A percentile compares a stretch with the other conserved stretches of the same genome.
Evolutionary conservation across 92 coral and sea anemone species (phyloP).

Genomic region (Umimayanthus chanpuru): DNA sequence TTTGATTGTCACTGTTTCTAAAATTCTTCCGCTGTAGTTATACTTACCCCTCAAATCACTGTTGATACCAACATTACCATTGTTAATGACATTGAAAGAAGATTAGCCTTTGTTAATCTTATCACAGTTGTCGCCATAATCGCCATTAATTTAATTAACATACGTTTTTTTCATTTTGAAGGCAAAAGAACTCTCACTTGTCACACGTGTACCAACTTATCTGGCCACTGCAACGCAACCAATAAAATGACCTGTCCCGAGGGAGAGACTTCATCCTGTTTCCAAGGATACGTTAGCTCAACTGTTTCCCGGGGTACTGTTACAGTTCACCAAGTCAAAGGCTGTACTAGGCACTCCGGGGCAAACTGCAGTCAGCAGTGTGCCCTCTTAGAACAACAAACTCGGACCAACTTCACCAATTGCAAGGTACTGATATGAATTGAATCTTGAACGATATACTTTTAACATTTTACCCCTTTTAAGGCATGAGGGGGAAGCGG

Average conservation of each 20-base stretch:
- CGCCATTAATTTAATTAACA: too few species aligned
- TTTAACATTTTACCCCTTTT: too few species aligned
- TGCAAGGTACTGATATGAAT: conserved; percentile 15
- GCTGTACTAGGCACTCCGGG: not conserved
- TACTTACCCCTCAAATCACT: not conserved
- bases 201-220: not conserved
- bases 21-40: too few species aligned
- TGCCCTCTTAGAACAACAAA: not conserved
- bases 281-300: conserved; percentile 12
- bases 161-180: not conserved
- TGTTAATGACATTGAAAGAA: not conserved
- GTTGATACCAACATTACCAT: not conserved
- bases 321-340: conserved; percentile 4
- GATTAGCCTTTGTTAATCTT: too few species aligned
- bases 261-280: conserved; percentile 4
- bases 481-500: too few species aligned
- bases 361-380: conserved; percentile 29
- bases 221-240: not conserved
- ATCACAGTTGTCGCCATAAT: not conserved
- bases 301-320: not conserved
- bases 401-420: not conserved
- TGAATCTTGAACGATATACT: too few species aligned
- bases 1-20: too few species aligned
- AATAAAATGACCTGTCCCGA: not conserved
- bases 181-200: conserved; percentile 8